Evolutionary conservation across 2,797 vertebrate genomes (phyloP), one percentile per base, ranked within the genome.

Genomic region (Denticeps clupeoides): DNA sequence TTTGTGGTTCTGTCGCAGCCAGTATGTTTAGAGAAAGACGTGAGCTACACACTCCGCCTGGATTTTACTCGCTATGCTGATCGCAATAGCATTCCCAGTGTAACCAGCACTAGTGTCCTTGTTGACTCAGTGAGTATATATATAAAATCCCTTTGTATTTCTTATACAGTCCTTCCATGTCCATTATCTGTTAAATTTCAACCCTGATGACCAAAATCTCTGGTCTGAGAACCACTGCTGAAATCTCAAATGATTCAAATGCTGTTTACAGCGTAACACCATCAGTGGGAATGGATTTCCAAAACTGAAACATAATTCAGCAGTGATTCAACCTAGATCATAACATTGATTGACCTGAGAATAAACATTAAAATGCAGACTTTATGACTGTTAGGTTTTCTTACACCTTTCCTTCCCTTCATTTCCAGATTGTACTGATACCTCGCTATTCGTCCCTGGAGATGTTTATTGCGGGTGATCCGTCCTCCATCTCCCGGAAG

Each of bases 101-200:
- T 61, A 0, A 65, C 70, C 28, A 70, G 79, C 0, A 66, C 84
- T 33, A 60, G 79, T 6, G 55, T 95, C 23, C 86, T 97, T 2
- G 65, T 97, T 0, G 95, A 99, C 70, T 97, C 95, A 59, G 95
- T 99, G 68, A 90, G 84, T 54, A 28, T n/a, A n/a, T n/a, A n/a
- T n/a, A n/a, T n/a, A n/a, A n/a, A n/a, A n/a, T n/a, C n/a, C n/a
- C n/a, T n/a, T n/a, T n/a, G n/a, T n/a, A 5, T 6, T 10, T 13
- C n/a, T 45, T 21, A 6, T 45, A 28, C 32, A 10, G 22, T 16
- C 2, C 2, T 33, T 32, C 33, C 18, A 11, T 10, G 25, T 2
- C 25, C 3, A 25, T 25, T 25, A 5, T 25, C 24, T 25, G 7
- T 5, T 4, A 9, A 8, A 6, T 5, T 11, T 4, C 38, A 10